These are phyloP conservation scores for Minunthozetes semirufus DNA, from an alignment of 2,888 invertebrate species.

Conservation along the genomic window DNA sequence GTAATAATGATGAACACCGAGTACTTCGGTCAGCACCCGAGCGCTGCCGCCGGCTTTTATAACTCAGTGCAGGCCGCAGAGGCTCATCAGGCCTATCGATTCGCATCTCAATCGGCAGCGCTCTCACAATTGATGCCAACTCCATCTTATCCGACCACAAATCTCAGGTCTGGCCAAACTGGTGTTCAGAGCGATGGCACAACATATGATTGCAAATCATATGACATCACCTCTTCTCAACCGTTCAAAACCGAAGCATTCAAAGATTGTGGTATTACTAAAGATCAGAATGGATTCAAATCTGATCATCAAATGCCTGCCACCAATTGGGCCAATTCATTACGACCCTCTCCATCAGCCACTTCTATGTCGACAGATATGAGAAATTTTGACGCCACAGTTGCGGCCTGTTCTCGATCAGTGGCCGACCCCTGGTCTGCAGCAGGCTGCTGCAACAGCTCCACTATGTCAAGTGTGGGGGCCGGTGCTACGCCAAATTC, in stretches of 20 bases:
- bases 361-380: constrained; percentile 39
- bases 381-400: constrained; percentile 40
- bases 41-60: constrained; percentile 64
- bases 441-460: constrained; percentile 52
- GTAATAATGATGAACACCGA: constrained; percentile 33
- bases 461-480: constrained; percentile 50
- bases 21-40: constrained; percentile 16
- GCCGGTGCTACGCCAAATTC: constrained; percentile 82
- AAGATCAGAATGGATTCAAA: constrained; percentile 42
- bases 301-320: constrained; percentile 40
- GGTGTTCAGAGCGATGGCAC: constrained; percentile 52
- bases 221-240: constrained; percentile 37
- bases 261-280: constrained; percentile 29
- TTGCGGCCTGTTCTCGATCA: constrained; percentile 39
- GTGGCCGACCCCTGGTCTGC: constrained; percentile 51
- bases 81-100: constrained; percentile 43
- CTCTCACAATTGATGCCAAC: constrained; percentile 48
- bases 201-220: constrained; percentile 41
- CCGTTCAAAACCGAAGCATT: constrained; percentile 41
- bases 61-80: constrained; percentile 64
- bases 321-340: constrained; percentile 36
- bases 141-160: constrained; percentile 73
- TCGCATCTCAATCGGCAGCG: constrained; percentile 29
- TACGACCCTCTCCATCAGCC: constrained; percentile 37
- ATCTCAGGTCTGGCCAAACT: constrained; percentile 65